phyloP scores from a whole-genome alignment of 2,888 invertebrate species.

The Diloba caeruleocephala region DNA sequence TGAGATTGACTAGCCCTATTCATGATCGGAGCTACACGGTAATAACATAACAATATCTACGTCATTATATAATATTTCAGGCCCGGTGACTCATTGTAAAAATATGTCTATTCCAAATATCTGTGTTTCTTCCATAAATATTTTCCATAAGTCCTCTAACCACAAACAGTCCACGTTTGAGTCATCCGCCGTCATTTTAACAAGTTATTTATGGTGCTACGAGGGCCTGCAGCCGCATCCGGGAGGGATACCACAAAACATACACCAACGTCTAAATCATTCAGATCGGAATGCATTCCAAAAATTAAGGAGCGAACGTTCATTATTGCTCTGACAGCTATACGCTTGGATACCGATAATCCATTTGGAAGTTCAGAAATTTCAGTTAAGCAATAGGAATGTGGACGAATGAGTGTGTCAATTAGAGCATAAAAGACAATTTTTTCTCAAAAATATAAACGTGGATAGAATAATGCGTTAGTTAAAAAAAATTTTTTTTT shows the following conservation, averaged over 20 bases:
- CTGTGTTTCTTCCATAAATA: neutral
- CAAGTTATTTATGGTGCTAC: slow-evolving; percentile 12
- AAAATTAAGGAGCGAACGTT: slow-evolving; percentile 24
- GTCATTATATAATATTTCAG: too few species aligned
- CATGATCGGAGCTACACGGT: too few species aligned
- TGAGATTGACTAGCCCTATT: too few species aligned
- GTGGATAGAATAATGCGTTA: too few species aligned
- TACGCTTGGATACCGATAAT: slow-evolving; percentile 19
- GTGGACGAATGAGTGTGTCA: neutral
- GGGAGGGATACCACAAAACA: slow-evolving; percentile 20
- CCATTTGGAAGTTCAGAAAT: slow-evolving; percentile 3
- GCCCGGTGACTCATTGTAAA: too few species aligned
- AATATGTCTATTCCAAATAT: too few species aligned
- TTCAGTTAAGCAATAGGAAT: slow-evolving; percentile 7
- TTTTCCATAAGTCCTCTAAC: neutral
- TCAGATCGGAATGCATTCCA: slow-evolving; percentile 35
- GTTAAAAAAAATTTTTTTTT: too few species aligned
- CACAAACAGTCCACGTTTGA: slow-evolving; percentile 1
- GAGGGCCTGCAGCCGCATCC: neutral
- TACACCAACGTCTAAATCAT: slow-evolving; percentile 38
- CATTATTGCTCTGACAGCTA: slow-evolving; percentile 2
- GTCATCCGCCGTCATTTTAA: slow-evolving; percentile 1
- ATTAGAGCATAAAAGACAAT: too few species aligned
- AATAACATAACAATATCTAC: too few species aligned
- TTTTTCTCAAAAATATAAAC: too few species aligned